Evolutionary conservation across 2,888 invertebrate species (phyloP), one percentile per base, ranked within the genome.

Genomic region (Sarcophaga rosellei): DNA sequence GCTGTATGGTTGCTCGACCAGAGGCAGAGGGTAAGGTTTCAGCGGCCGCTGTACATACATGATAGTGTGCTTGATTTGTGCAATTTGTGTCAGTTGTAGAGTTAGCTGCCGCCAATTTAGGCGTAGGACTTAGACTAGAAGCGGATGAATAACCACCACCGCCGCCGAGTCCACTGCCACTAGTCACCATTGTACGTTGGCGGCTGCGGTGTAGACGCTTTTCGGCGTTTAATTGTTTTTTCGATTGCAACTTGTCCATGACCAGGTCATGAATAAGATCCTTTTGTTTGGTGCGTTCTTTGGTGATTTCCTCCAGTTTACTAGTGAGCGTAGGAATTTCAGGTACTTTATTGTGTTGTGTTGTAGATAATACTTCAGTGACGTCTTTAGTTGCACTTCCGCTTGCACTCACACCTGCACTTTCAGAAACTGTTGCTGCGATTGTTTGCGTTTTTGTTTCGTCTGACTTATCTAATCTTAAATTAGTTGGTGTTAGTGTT

Each of bases 261-360:
- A 98, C 96, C 93, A 98, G 94, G 91, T 97, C 96, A 90, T 97
- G 95, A 69, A 98, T 96, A 44, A 97, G 94, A 91, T 96, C 96
- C 88, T 97, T 97, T 92, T 97, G 97, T 90, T 97, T 96, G 61
- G 96, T 96, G 79, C 97, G 94, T 91, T 97, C 97, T 90, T 96
- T 95, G 87, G 96, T 96, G 57, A 97, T 94, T 93, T 96, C 96
- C 91, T 97, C 96, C 78, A 96, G 94, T 91, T 96, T 96, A 81
- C 95, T 94, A 1, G 94, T 95, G 4, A 95, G 95, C 3, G 95
- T 95, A 94, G 73, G 95, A 94, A 81, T 91, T 91, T 90, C 93
- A 90, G 92, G 91, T 90, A 90, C 91, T 89, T 92, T 91, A 74
- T 89, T 87, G 91, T 91, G 23, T 87, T 86, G 88, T 77, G 74